These are phyloP conservation scores for Marmota monax DNA, from an alignment of 2,113 vertebrate genomes.

Conservation along the genomic window DNA sequence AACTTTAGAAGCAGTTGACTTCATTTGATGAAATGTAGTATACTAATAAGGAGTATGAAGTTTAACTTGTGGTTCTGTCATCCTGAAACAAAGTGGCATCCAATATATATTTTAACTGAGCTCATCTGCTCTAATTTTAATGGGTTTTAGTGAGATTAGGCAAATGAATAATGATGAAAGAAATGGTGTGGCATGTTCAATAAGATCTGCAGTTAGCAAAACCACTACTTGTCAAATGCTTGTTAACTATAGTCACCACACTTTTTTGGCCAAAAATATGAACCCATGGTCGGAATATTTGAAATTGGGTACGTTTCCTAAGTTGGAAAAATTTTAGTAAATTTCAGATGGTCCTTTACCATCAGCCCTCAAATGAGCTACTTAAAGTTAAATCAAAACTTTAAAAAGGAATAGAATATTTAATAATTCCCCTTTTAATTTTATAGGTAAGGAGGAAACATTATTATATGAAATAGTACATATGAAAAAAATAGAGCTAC, in stretches of 20 bases:
- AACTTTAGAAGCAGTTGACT: conserved; percentile 63
- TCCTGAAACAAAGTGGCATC: conserved; percentile 60
- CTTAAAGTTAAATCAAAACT: conserved; percentile 59
- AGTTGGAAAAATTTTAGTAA: conserved; percentile 40
- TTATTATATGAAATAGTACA: conserved; percentile 23
- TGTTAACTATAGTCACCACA: conserved; percentile 45
- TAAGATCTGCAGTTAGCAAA: conserved; percentile 65
- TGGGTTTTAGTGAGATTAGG: conserved; percentile 64
- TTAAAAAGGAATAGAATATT: conserved; percentile 24
- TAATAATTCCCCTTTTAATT: conserved; percentile 47
- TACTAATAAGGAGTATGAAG: conserved; percentile 33
- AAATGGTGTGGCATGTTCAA: conserved; percentile 47
- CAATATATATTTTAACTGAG: conserved; percentile 27
- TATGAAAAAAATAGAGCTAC: neutral
- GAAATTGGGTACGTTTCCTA: conserved; percentile 52
- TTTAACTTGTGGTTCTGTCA: conserved; percentile 73
- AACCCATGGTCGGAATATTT: conserved; percentile 48
- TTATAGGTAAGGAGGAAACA: neutral
- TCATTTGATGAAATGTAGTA: conserved; percentile 67
- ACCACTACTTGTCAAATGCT: conserved; percentile 69
- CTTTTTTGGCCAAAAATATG: conserved; percentile 56
- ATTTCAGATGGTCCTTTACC: conserved; percentile 61
- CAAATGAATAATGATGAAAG: conserved; percentile 68
- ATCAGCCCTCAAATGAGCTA: conserved; percentile 3
- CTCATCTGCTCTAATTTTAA: conserved; percentile 69